Base-by-base conservation (phyloP, 1,140 invertebrate genomes). In the Planococcus citri region DNA sequence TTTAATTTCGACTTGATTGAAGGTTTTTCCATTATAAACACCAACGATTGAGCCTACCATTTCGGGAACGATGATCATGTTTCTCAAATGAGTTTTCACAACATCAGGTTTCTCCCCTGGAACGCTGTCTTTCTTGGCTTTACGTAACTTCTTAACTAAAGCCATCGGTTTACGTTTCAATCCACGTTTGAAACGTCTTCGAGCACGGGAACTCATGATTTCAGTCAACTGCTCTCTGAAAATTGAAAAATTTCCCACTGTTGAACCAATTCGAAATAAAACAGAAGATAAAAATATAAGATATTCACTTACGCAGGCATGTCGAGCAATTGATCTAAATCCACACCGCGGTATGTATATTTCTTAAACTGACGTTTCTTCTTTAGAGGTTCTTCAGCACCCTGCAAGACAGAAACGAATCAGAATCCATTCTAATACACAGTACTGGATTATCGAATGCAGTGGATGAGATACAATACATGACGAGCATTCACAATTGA, bases 21-120 rank as follows among this genome's bases (percentile, higher is more conserved):
- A 99, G 68, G 93, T 91, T 80, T 99, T 99, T 74, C 97, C 97
- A 80, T 99, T 99, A 84, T 99, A 98, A 70, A 99, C 92, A 75
- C 97, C 97, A 77, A 99, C 92, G 78, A 99, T 96, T 73, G 94
- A 96, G 71, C 97, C 97, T 77, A 99, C 95, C 97, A 99, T 99
- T 82, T 99, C 97, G 37, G 97, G 97, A 14, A 99, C 88, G 78
- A 99, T 94, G 75, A 99, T 93, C 95, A 99, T 99, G 80, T 99
- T 94, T 69, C 97, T 84, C 72, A 99, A 82, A 82, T 99, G 97
- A 27, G 97, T 99, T 81, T 99, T 99, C 0, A 99, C 95, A 73
- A 96, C 94, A 79, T 97, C 95, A 68, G 97, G 97, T 79, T 99
- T 99, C 80, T 99, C 97, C 83, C 96, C 88, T 76, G 92, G 91